These are phyloP conservation scores for Kryptolebias ocellatus DNA, from an alignment of 2,797 vertebrate species.

Conservation along the genomic window DNA sequence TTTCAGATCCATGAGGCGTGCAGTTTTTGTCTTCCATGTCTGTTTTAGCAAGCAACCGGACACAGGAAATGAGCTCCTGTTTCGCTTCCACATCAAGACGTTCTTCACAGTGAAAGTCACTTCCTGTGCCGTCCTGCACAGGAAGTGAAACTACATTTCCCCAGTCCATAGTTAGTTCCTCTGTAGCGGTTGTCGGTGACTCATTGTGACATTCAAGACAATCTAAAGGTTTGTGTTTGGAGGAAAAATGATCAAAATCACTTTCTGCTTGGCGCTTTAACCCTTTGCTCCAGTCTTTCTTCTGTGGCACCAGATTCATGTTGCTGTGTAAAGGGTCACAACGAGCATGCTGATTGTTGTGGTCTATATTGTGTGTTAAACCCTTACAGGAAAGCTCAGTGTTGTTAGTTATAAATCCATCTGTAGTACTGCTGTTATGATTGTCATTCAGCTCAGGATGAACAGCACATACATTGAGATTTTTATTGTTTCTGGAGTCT, in stretches of 20 bases:
- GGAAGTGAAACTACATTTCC: slow-evolving; percentile 19
- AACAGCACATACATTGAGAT: neutral
- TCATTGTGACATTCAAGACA: slow-evolving; percentile 13
- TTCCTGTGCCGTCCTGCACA: slow-evolving; percentile 15
- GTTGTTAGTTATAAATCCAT: slow-evolving; percentile 14
- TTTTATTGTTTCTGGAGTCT: slow-evolving; percentile 12
- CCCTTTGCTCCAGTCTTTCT: neutral
- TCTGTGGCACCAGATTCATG: neutral
- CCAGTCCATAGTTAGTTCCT: slow-evolving; percentile 1
- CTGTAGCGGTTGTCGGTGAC: neutral
- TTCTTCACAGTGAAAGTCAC: slow-evolving; percentile 7
- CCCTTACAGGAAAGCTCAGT: slow-evolving; percentile 5
- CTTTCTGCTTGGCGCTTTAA: slow-evolving; percentile 14
- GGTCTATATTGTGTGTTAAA: slow-evolving; percentile 10
- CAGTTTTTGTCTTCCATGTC: slow-evolving; percentile 5
- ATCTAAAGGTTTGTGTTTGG: slow-evolving; percentile 17
- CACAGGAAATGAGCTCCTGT: slow-evolving; percentile 36
- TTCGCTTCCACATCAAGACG: slow-evolving; percentile 27
- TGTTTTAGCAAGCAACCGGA: neutral
- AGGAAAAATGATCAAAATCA: slow-evolving; percentile 23
- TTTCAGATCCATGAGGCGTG: neutral
- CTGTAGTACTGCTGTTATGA: slow-evolving; percentile 3
- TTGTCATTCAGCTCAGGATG: slow-evolving; percentile 3
- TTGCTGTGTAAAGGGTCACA: slow-evolving; percentile 31
- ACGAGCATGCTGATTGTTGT: slow-evolving; percentile 6